Conservation (phyloP, 2,888 invertebrate genomes). For the Harpalus rubripes region DNA sequence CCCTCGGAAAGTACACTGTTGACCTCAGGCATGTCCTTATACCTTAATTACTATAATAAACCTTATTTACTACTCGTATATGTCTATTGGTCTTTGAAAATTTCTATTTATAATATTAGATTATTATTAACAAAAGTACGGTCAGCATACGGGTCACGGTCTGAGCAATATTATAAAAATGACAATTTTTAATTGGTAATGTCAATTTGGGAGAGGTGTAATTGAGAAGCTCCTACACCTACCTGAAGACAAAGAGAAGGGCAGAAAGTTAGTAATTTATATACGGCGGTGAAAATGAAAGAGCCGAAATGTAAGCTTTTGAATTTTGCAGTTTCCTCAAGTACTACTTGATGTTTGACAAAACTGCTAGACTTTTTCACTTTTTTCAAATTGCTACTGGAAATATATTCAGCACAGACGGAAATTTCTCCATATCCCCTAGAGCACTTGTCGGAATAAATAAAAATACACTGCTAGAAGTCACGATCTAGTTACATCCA, state of each 20-base stretch:
- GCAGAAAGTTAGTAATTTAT: constrained; percentile 22
- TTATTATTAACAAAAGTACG: too few relatives aligned
- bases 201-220: too few relatives aligned
- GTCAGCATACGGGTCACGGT: too few relatives aligned
- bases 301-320: constrained; percentile 9
- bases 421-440: background rate
- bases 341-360: constrained; percentile 32
- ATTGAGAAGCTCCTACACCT: background rate
- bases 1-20: too few relatives aligned
- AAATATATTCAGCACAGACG: constrained; percentile 12
- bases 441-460: background rate
- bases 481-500: background rate
- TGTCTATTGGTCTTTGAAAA: too few relatives aligned
- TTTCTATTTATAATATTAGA: too few relatives aligned
- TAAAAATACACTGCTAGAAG: background rate
- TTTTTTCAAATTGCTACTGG: constrained; percentile 14
- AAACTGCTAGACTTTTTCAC: constrained; percentile 13
- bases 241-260: constrained; percentile 12
- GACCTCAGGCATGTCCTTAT: too few relatives aligned
- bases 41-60: too few relatives aligned
- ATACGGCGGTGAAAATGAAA: constrained; percentile 35
- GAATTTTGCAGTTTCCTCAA: constrained; percentile 40
- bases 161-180: too few relatives aligned
- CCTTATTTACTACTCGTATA: too few relatives aligned
- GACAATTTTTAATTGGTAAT: too few relatives aligned